Evolutionary conservation across 2,113 vertebrate genomes (phyloP), one percentile per base, ranked within the genome.

Genomic region (Pluvialis apricaria): DNA sequence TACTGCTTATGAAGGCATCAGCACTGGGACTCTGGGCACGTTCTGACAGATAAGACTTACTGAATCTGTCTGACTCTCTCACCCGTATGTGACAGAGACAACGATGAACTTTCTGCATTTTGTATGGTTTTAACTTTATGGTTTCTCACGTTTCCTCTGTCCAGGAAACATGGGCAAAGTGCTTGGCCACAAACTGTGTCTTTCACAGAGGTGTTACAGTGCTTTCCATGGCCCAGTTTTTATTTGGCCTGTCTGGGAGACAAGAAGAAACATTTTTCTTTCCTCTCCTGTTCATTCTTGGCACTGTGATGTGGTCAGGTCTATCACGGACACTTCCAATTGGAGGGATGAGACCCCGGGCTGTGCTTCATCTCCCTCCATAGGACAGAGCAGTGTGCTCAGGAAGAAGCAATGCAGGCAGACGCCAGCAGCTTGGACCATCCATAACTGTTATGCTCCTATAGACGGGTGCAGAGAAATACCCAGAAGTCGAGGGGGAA

Each of bases 161-260:
- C 24, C 75, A 85, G 51, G 20, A 65, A 45, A 86, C 24, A 8
- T 6, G 15, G 44, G 4, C 57, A 60, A 38, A 76, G n/a, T 7
- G 57, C 58, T 18, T 47, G 31, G 16, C 26, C 49, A 36, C 31
- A 58, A 54, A 34, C 14, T 6, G 1, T 44, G 52, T 52, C 90
- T 65, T 47, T 25, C 40, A 17, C 6, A 31, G 32, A 20, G 52
- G 11, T 0, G 0, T 36, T 32, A n/a, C 20, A 16, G 54, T 15
- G 8, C 18, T 86, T 72, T 40, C 28, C 47, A 40, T 13, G 8
- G 3, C 36, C 34, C 26, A 13, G 11, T 21, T 86, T 49, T 57
- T 40, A 31, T 82, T 17, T 57, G 40, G 13, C 24, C n/a, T n/a
- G 1, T 15, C 12, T 65, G 19, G 38, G 12, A 55, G 82, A 52